phyloP scores from a whole-genome alignment of 2,888 invertebrate species.

The Pogonocherus hispidulus region DNA sequence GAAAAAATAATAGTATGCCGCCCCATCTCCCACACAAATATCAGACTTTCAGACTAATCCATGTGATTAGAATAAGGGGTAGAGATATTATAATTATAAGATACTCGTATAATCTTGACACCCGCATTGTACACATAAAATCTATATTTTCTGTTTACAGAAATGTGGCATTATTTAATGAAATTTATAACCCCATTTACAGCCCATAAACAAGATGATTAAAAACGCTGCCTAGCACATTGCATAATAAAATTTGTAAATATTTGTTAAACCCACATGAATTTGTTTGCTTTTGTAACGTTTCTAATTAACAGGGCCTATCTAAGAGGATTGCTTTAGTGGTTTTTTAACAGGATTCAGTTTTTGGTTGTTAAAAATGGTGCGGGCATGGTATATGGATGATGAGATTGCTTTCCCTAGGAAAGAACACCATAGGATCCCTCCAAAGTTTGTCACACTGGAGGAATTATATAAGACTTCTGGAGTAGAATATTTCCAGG shows the following conservation, averaged over 20 bases:
- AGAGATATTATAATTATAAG: no score
- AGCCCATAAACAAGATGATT: neutral
- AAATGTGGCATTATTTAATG: neutral
- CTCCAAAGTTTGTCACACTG: conserved; percentile 78
- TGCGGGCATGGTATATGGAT: conserved; percentile 86
- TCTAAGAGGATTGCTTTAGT: conserved; percentile 9
- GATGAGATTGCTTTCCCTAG: conserved; percentile 78
- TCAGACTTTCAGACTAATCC: no score
- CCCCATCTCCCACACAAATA: no score
- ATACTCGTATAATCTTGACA: no score
- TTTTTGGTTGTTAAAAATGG: conserved; percentile 73
- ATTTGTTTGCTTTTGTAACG: conserved; percentile 9
- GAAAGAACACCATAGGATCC: conserved; percentile 81
- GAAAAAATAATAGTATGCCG: no score
- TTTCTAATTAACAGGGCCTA: conserved; percentile 12
- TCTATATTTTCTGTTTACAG: neutral
- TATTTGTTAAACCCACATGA: conserved; percentile 30
- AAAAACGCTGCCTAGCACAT: neutral
- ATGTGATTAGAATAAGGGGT: no score
- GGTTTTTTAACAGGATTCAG: neutral
- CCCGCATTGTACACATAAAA: no score
- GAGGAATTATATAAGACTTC: conserved; percentile 77
- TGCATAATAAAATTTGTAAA: conserved; percentile 24
- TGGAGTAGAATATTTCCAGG: conserved; percentile 88
- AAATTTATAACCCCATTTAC: conserved; percentile 9